Conservation (phyloP, 2,888 invertebrate genomes). For the Hirudinaria manillensis region DNA sequence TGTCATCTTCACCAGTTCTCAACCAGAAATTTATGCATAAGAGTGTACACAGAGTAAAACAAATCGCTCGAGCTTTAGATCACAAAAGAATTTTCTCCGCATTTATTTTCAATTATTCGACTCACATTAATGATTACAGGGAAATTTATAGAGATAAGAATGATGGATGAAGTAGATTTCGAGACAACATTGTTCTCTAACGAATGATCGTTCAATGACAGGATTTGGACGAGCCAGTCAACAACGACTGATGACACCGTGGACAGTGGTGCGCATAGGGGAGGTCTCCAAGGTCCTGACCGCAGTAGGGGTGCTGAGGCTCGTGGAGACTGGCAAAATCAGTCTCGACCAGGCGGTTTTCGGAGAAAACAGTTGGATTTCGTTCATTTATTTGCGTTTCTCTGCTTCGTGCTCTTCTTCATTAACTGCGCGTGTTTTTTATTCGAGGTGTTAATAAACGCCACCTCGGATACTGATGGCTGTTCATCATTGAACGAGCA, state of each 20-base stretch:
- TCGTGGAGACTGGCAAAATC: conserved; percentile 35
- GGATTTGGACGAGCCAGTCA: conserved; percentile 38
- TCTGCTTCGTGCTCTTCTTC: background rate
- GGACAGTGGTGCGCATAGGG: conserved; percentile 39
- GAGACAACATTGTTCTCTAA: background rate
- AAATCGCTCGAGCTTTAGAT: no score
- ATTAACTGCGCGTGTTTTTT: background rate
- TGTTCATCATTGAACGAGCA: no score
- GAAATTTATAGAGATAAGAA: no score
- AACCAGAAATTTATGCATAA: no score
- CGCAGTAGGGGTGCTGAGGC: conserved; percentile 36
- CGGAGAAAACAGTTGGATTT: conserved; percentile 35
- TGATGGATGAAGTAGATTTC: background rate
- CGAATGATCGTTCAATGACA: conserved; percentile 1
- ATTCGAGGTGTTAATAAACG: background rate
- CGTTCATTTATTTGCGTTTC: background rate
- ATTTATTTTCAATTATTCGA: no score
- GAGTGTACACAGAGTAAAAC: no score
- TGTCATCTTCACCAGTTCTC: no score
- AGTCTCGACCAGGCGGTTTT: conserved; percentile 37
- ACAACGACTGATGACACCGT: conserved; percentile 37
- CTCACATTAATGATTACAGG: no score
- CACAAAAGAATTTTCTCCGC: no score
- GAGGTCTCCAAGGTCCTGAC: conserved; percentile 40
- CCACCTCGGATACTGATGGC: no score